These are phyloP conservation scores for Ceratina australensis DNA, from an alignment of 1,140 invertebrate species.

Conservation along the genomic window DNA sequence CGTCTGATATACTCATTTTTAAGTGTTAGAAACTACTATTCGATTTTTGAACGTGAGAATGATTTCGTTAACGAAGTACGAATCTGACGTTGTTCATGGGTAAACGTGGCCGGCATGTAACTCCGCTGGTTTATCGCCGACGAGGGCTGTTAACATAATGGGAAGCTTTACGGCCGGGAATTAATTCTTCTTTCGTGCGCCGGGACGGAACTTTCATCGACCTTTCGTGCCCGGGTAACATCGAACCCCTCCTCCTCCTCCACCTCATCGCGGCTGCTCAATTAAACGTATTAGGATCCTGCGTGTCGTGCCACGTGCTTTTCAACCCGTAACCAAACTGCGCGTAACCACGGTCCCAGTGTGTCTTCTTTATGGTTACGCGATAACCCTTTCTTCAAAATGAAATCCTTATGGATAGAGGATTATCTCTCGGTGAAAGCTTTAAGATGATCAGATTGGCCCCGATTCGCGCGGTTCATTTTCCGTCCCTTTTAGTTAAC, in stretches of 20 bases:
- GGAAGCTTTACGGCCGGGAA: slow-evolving; percentile 54
- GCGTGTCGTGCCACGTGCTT: slow-evolving; percentile 2
- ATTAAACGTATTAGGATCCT: slow-evolving; percentile 50
- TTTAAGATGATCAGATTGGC: no score
- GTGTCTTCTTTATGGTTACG: not conserved
- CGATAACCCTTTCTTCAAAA: not conserved
- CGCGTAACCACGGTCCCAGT: not conserved
- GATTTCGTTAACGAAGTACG: slow-evolving; percentile 49
- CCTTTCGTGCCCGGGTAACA: slow-evolving; percentile 40
- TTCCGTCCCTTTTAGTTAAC: no score
- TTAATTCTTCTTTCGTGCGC: slow-evolving; percentile 49
- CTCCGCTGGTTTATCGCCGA: slow-evolving; percentile 47
- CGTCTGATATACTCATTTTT: no score
- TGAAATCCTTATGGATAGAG: not conserved
- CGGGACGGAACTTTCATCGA: slow-evolving; percentile 25
- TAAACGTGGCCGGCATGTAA: slow-evolving; percentile 44
- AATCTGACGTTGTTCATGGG: not conserved
- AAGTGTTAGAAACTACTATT: no score
- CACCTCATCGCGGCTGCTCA: no score
- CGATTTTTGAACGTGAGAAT: no score
- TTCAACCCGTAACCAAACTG: not conserved
- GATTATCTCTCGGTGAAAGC: no score
- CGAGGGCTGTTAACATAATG: slow-evolving; percentile 52
- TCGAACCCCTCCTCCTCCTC: slow-evolving; percentile 48
- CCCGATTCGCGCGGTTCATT: no score